These are phyloP conservation scores for Prunella strophiata DNA, from an alignment of 2,797 vertebrate genomes.

Conservation along the genomic window DNA sequence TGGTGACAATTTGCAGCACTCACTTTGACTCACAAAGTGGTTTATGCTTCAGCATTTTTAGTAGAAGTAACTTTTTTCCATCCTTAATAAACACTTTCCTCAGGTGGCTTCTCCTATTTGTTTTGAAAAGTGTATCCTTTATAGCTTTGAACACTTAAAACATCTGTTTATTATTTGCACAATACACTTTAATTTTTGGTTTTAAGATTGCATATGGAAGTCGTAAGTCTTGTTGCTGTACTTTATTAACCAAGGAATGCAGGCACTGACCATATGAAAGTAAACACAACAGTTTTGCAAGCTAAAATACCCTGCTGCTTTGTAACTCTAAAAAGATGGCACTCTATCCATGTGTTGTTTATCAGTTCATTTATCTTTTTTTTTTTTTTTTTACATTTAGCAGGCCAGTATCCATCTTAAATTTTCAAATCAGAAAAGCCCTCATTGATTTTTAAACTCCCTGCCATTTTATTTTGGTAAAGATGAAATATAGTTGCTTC, in stretches of 20 bases:
- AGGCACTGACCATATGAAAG: conserved; percentile 16
- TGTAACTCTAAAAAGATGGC: not conserved
- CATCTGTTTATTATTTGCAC: conserved; percentile 57
- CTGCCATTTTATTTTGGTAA: not conserved
- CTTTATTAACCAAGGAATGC: conserved; percentile 43
- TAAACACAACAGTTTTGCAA: conserved; percentile 6
- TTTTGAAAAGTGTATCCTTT: not conserved
- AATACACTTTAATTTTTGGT: not conserved
- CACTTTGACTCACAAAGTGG: not conserved
- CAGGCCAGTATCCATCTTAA: not conserved
- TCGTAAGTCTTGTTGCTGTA: conserved; percentile 26
- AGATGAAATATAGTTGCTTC: not conserved
- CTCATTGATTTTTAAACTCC: not conserved
- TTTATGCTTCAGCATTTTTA: not conserved
- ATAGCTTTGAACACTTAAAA: conserved; percentile 5
- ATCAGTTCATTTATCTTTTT: not conserved
- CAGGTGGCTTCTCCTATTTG: not conserved
- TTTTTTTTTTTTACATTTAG: not conserved
- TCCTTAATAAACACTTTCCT: not conserved
- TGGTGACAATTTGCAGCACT: not conserved
- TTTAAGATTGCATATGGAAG: conserved; percentile 45
- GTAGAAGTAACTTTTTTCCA: not conserved
- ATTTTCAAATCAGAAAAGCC: not conserved
- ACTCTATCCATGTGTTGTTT: not conserved
- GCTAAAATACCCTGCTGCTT: not conserved